These are phyloP conservation scores for Chaunax sp. DNA, from an alignment of 2,797 vertebrate genomes.

Conservation along the genomic window DNA sequence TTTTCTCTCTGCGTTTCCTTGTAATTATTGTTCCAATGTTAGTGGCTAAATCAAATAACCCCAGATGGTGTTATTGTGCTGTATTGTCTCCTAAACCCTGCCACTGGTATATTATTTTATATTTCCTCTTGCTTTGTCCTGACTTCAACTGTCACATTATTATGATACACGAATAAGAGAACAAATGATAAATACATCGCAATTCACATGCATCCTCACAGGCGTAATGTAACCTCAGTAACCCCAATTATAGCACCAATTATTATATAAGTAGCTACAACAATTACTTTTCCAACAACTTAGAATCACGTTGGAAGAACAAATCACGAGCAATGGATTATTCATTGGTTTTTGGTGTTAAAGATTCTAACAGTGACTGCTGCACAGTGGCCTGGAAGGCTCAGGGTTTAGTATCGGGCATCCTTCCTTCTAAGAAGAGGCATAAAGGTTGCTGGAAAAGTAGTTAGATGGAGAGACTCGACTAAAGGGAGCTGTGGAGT, in stretches of 20 bases:
- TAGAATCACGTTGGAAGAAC: background rate
- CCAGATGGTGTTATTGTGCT: no score
- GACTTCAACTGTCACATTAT: background rate
- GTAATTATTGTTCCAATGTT: background rate
- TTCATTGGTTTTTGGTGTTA: background rate
- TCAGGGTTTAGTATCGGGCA: background rate
- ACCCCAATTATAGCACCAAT: background rate
- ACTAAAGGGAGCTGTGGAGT: constrained; percentile 41
- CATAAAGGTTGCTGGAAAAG: constrained; percentile 34
- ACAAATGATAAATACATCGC: no score
- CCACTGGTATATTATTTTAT: background rate
- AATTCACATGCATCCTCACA: background rate
- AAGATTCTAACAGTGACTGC: background rate
- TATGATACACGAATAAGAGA: no score
- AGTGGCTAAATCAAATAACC: background rate
- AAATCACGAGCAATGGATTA: background rate
- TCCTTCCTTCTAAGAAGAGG: constrained; percentile 28
- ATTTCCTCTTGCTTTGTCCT: background rate
- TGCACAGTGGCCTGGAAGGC: background rate
- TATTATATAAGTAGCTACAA: no score
- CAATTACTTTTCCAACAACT: background rate
- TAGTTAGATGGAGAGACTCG: constrained; percentile 18
- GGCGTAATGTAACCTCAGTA: background rate
- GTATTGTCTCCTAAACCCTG: background rate
- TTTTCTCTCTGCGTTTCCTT: background rate